Conservation (phyloP, 2,888 invertebrate species). For the Gnatocerus cornutus region DNA sequence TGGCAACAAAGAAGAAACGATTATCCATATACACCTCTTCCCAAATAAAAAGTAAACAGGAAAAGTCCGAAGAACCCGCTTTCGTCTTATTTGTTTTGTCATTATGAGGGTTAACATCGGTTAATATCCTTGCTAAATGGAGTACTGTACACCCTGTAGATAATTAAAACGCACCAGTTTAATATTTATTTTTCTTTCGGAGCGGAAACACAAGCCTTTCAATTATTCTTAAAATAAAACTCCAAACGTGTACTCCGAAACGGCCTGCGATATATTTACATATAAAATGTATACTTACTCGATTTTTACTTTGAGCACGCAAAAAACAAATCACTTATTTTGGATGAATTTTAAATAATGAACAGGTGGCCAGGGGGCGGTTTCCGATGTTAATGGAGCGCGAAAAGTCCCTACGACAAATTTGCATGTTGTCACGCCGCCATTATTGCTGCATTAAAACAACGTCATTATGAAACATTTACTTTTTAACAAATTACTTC, state of each 20-base stretch:
- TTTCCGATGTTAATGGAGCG: constrained; percentile 18
- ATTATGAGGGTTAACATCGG: constrained; percentile 22
- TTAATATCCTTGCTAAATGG: constrained; percentile 29
- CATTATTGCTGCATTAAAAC: constrained; percentile 2
- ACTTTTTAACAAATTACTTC: background rate
- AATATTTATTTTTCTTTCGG: constrained; percentile 35
- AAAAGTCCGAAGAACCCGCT: constrained; percentile 11
- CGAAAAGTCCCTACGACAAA: constrained; percentile 10
- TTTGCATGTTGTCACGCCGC: constrained; percentile 10
- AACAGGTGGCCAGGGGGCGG: constrained; percentile 41
- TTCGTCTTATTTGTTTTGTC: constrained; percentile 28
- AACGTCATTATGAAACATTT: background rate
- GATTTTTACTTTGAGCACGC: constrained; percentile 46
- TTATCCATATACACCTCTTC: constrained; percentile 6
- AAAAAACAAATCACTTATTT: constrained; percentile 50
- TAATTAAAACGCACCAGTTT: constrained; percentile 30
- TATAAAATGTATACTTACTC: constrained; percentile 46
- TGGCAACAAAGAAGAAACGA: background rate
- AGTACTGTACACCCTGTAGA: constrained; percentile 15
- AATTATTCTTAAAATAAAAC: constrained; percentile 18
- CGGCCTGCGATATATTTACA: constrained; percentile 43
- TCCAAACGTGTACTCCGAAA: constrained; percentile 38
- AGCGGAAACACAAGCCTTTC: constrained; percentile 28
- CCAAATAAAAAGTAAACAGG: constrained; percentile 14
- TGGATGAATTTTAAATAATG: constrained; percentile 46